phyloP scores from a whole-genome alignment of 2,113 vertebrate genomes.

The Alouatta palliata region DNA sequence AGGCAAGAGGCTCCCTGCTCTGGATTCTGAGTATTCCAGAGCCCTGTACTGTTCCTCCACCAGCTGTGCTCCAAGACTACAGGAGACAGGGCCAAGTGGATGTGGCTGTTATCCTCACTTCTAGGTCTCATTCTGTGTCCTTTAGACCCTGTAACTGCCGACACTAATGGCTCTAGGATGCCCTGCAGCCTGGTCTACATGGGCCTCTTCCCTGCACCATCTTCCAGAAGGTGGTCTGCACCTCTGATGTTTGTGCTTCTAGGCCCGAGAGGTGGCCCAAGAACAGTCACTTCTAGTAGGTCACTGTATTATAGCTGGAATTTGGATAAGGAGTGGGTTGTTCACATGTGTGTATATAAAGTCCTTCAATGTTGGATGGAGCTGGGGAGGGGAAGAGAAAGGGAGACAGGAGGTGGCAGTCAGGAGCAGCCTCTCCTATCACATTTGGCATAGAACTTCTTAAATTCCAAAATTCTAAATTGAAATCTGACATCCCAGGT shows the following conservation, averaged over 20 bases:
- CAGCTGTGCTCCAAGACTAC: background rate
- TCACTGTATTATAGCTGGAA: background rate
- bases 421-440: background rate
- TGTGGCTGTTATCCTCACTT: background rate
- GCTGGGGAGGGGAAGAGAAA: background rate
- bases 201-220: background rate
- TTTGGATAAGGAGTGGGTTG: background rate
- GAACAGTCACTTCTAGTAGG: background rate
- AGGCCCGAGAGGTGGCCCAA: background rate
- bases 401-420: background rate
- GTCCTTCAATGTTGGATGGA: background rate
- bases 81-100: background rate
- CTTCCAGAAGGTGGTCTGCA: background rate
- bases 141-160: background rate
- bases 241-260: background rate
- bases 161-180: background rate
- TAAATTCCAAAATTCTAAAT: background rate
- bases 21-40: background rate
- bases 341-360: background rate
- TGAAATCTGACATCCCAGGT: background rate
- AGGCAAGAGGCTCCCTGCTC: background rate
- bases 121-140: background rate
- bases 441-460: background rate
- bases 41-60: background rate
- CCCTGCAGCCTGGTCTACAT: background rate